Evolutionary conservation across 2,888 invertebrate genomes (phyloP).

Genomic region (Tiliacea aurago): DNA sequence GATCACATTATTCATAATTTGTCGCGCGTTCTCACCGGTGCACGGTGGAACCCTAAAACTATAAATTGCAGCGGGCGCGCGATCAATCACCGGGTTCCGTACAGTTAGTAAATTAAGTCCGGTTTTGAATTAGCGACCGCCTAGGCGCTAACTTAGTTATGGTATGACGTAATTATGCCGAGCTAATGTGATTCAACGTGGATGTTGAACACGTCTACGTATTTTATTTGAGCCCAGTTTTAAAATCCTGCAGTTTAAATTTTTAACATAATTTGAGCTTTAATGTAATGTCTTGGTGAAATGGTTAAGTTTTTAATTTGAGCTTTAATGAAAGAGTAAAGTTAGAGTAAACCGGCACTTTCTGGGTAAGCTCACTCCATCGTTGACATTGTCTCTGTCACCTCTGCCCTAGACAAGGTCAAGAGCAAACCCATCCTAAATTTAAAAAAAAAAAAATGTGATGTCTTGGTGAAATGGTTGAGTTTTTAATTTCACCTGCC

Average conservation of each 20-base stretch:
- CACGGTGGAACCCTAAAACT: conserved; percentile 69
- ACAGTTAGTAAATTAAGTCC: conserved; percentile 67
- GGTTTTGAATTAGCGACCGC: conserved; percentile 62
- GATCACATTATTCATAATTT: conserved; percentile 83
- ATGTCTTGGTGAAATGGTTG: background rate
- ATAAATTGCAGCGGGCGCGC: conserved; percentile 73
- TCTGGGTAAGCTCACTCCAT: no score
- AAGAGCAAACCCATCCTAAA: no score
- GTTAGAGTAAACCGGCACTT: no score
- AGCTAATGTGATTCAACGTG: conserved; percentile 47
- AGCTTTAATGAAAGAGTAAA: no score
- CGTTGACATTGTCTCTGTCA: no score
- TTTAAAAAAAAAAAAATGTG: no score
- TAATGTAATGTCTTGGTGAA: background rate
- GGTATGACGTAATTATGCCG: conserved; percentile 56
- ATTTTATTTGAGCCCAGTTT: conserved; percentile 17
- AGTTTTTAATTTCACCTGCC: background rate
- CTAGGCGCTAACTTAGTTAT: conserved; percentile 56
- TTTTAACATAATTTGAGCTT: conserved; percentile 1
- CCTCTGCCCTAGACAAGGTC: no score
- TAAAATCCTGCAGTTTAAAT: background rate
- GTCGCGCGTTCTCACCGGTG: conserved; percentile 71
- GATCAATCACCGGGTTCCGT: conserved; percentile 77
- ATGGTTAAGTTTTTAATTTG: background rate
- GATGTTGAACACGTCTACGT: conserved; percentile 28